Evolutionary conservation across 1,140 invertebrate species (phyloP).

Genomic region (Zelostemma sp.): DNA sequence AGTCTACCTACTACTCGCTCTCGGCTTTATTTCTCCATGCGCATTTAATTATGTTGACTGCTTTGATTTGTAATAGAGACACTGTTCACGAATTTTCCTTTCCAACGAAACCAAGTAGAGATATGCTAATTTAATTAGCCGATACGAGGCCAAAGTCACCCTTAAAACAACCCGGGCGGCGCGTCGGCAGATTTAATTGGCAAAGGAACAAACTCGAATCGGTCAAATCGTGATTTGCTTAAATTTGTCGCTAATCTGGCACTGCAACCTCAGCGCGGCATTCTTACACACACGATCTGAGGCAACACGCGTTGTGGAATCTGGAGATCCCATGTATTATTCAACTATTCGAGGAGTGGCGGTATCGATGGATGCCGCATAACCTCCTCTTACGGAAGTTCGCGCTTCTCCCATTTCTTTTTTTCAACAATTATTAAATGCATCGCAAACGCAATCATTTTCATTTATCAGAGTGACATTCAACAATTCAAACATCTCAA

Average conservation of each 20-base stretch:
- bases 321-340: constrained; percentile 7
- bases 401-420: background rate
- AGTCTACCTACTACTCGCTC: too few species aligned
- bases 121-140: constrained; percentile 38
- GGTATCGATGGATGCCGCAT: constrained; percentile 2
- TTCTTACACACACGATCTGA: background rate
- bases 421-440: too few species aligned
- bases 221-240: constrained; percentile 22
- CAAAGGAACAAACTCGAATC: constrained; percentile 1
- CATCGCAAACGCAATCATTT: too few species aligned
- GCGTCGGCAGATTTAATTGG: constrained; percentile 10
- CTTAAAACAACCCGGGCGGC: background rate
- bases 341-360: constrained; percentile 1
- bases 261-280: constrained; percentile 1
- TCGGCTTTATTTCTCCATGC: too few species aligned
- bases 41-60: too few species aligned
- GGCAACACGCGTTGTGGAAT: background rate
- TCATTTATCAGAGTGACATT: too few species aligned
- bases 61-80: too few species aligned
- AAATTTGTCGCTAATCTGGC: constrained; percentile 25
- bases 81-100: too few species aligned
- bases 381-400: constrained; percentile 8
- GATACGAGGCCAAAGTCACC: constrained; percentile 1
- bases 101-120: too few species aligned
- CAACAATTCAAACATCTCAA: too few species aligned